These are phyloP conservation scores for Tipula helvola DNA, from an alignment of 2,888 invertebrate species.

Conservation along the genomic window DNA sequence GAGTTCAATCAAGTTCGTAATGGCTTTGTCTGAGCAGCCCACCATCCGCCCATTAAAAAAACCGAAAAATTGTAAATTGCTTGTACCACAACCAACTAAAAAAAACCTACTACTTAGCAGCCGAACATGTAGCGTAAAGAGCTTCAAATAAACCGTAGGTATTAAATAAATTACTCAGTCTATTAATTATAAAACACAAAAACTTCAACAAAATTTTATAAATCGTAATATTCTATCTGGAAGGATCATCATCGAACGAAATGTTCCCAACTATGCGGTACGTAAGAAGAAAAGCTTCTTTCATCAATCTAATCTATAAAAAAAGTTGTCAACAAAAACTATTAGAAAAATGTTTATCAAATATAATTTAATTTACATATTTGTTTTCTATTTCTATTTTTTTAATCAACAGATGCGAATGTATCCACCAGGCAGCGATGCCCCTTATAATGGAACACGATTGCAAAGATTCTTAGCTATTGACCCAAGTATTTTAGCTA, in stretches of 20 bases:
- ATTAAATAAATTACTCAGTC: not conserved
- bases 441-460: constrained; percentile 40
- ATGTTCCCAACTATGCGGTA: not conserved
- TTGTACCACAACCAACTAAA: not conserved
- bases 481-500: constrained; percentile 31
- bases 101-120: not conserved
- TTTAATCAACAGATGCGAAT: constrained; percentile 46
- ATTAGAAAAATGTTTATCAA: not conserved
- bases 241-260: not conserved
- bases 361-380: not conserved
- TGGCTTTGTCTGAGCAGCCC: too few species aligned
- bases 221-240: not conserved
- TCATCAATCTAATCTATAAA: not conserved
- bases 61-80: not conserved
- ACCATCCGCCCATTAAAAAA: not conserved
- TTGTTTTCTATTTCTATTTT: not conserved
- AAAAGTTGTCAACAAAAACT: not conserved
- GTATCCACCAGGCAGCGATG: constrained; percentile 52
- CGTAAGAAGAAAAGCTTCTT: not conserved
- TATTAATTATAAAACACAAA: not conserved
- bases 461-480: constrained; percentile 39
- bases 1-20: too few species aligned
- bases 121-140: not conserved
- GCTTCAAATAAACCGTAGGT: not conserved
- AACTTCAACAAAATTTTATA: not conserved